Evolutionary conservation across 2,888 invertebrate species (phyloP), one percentile per base, ranked within the genome.

Genomic region (Agriopis marginaria): DNA sequence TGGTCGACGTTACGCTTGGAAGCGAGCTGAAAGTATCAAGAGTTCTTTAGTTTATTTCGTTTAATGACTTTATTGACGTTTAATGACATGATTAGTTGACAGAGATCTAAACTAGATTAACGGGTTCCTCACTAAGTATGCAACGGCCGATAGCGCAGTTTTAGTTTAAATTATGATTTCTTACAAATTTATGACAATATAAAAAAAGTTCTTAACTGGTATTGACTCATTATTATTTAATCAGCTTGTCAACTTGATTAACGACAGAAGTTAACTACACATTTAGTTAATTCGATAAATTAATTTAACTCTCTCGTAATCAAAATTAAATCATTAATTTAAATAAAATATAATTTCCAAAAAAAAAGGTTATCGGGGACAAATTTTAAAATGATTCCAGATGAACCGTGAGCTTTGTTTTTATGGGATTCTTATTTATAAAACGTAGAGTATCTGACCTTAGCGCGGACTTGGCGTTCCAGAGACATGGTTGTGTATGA

Each of bases 391-490:
- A 61, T 40, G 14, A 50, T 42, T 61, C 12, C 7, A 7, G 51
- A 61, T 42, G 42, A 51, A 51, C 50, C 17, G 42, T 61, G 45
- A 45, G 4, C 40, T 47, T 47, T 54, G 45, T 42, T 50, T 39
- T 62, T 61, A 42, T 56, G 23, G 3, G 32, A 39, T 17, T 45
- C 42, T 39, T 53, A 69, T 62, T 69, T 44, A 59, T 53, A 71
- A 75, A 71, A 17, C 17, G 23, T 45, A 45, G 51, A 51, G 53
- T 68, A 17, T 66, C 95, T 95, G 92, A 98, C 98, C 97, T 98
- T 98, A 90, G 96, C 96, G 90, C 97, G 97, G 95, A 98, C 97
- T 96, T 97, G 97, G 95, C 98, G 97, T 96, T 98, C 97, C 93
- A 98, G 96, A 96, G 98, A 97, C 98, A 98, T 98, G 89, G 94